Base-by-base conservation (phyloP, 35 echinoderm and acorn worm species). In the Apostichopus japonicus region DNA sequence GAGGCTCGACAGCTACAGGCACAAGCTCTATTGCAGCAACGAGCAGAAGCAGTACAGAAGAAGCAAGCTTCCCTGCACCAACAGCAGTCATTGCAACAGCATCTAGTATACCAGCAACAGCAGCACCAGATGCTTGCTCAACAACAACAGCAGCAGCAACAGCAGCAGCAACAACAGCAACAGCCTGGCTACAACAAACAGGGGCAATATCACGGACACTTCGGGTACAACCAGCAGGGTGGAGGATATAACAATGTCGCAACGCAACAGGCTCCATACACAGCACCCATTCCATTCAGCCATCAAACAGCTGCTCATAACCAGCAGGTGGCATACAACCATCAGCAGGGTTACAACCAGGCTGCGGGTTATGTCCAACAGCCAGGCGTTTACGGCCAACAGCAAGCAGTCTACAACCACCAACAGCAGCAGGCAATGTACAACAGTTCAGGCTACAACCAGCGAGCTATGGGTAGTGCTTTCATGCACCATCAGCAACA, bases 41-140 rank as follows among this genome's bases (percentile, higher is more conserved):
- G 22, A 25, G 65, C 94, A 91, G 90, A 14, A 25, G 65, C 94
- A 87, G 90, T 94, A 86, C 92, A 93, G 13, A 89, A 94, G 93
- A 89, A 88, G 52, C 94, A 95, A 72, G 90, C 90, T 77, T 56
- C 79, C 16, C 44, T 92, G 73, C 86, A 93, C 62, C 94, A 95
- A 77, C 95, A 94, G 90, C 86, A 94, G 79, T 73, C 21, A 17
- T 84, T 23, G 19, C 81, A 84, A 57, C 81, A 84, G 53, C 81
- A 84, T 9, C 81, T 58, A 84, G 81, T 54, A 19, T 84, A 84
- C n/a, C 81, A 89, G 63, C 86, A 89, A 17, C 86, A 89, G 67
- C 81, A 89, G 23, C 86, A 89, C 15, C 86, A 89, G 67, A 16
- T 89, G 27, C 44, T 89, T 5, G 86, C 86, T 51, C 79, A 82